Evolutionary conservation across 2,888 invertebrate genomes (phyloP).

Genomic region (Rhamnusium bicolor): DNA sequence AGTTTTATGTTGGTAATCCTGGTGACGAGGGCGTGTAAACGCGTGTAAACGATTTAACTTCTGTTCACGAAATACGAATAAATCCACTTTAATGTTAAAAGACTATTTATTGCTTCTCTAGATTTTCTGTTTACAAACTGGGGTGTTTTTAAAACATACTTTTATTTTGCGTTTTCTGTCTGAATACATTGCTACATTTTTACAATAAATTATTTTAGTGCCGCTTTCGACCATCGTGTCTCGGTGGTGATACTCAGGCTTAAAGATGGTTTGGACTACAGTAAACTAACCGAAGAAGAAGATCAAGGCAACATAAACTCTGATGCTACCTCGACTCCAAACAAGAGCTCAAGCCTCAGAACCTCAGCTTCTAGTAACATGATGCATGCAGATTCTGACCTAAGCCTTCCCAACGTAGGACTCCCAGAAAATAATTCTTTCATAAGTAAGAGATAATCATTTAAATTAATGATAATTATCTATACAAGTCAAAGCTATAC

Average conservation of each 20-base stretch:
- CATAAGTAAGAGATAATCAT: constrained; percentile 39
- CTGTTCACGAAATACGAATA: too few species aligned
- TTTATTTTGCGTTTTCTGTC: too few species aligned
- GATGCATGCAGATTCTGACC: constrained; percentile 83
- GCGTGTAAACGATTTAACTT: too few species aligned
- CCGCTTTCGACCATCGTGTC: constrained; percentile 93
- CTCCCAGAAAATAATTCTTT: constrained; percentile 40
- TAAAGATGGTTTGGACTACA: constrained; percentile 88
- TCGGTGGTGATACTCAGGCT: constrained; percentile 92
- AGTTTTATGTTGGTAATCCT: too few species aligned
- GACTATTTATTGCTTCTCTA: too few species aligned
- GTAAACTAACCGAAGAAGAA: constrained; percentile 69
- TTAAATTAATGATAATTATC: too few species aligned
- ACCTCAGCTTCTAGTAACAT: constrained; percentile 73
- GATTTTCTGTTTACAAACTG: too few species aligned
- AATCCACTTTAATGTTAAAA: too few species aligned
- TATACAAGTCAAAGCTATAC: too few species aligned
- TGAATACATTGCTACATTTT: too few species aligned
- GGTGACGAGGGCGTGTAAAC: too few species aligned
- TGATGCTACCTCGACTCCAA: constrained; percentile 69
- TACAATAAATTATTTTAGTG: constrained; percentile 89
- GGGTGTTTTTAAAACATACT: too few species aligned
- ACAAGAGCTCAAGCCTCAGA: constrained; percentile 52
- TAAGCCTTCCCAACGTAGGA: constrained; percentile 74
- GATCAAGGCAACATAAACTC: constrained; percentile 62